Base-by-base conservation (phyloP, 2,797 vertebrate genomes). In the Sebastes elongatus region DNA sequence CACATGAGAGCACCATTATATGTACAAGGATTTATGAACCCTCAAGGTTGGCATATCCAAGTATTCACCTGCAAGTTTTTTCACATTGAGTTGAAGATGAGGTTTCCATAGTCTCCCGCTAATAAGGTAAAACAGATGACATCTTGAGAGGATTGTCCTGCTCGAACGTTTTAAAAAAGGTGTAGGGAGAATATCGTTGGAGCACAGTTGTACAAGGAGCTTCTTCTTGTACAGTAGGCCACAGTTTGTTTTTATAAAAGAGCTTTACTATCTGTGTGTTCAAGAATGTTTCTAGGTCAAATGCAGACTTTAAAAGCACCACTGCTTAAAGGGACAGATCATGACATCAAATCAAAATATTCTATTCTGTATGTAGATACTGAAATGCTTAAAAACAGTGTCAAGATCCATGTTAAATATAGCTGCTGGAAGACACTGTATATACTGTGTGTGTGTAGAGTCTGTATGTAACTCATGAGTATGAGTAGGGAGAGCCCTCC, bases 401-500 rank as follows among this genome's bases (percentile, higher is more conserved):
- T 66, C 16, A 33, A 46, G 42, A 69, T 52, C 62, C 25, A 42
- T 46, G 53, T 59, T 84, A 75, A 66, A 53, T 53, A 71, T 59
- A 83, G 33, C 74, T 42, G 70, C 49, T 76, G 70, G 64, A 80
- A 75, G 79, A 86, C 79, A 20, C 67, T 74, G 74, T 62, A 11
- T 42, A 42, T 1, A 42, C 13, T 38, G 5, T 30, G 30, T n/a
- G 66, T 55, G 42, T 61, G 25, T 32, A 28, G 49, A 35, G 52
- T 63, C 66, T 75, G 62, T 32, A 33, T 76, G 61, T 68, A 65
- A 74, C 71, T 74, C 53, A 67, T 80, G 69, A 74, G 61, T 16
- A 53, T 35, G 67, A 82, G 84, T 71, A 66, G 86, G 75, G 71
- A 61, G 71, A 71, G 75, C 35, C 86, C 84, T 85, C 88, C 86